phyloP scores from a whole-genome alignment of 2,888 invertebrate genomes.

The Nomada ferruginata region DNA sequence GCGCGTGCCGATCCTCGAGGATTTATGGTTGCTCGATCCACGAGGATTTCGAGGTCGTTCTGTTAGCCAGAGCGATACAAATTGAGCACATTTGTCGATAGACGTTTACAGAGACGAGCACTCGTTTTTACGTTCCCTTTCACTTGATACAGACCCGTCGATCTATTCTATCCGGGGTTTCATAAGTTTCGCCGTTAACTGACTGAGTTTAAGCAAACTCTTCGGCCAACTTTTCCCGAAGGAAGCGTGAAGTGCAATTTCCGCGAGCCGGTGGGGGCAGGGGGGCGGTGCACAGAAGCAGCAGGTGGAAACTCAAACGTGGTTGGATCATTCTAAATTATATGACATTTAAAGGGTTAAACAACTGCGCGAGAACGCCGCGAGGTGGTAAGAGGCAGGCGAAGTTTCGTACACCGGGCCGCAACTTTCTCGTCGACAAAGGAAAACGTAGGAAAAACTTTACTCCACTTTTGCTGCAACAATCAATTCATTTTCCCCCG shows the following conservation, averaged over 20 bases:
- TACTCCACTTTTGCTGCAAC: not conserved
- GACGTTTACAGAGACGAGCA: constrained; percentile 29
- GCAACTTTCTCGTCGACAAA: not conserved
- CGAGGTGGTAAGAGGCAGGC: not conserved
- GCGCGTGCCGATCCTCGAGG: constrained; percentile 57
- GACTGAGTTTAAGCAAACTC: not conserved
- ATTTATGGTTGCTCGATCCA: constrained; percentile 56
- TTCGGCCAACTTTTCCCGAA: not conserved
- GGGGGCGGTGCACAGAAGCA: not conserved
- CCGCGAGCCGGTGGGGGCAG: not conserved
- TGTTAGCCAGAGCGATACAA: constrained; percentile 25
- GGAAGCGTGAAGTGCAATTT: not conserved
- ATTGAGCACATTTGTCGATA: constrained; percentile 54
- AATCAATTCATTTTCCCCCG: not conserved
- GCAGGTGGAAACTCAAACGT: not conserved
- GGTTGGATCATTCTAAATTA: not conserved
- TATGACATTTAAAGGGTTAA: not conserved
- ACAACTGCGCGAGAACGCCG: not conserved
- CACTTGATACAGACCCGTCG: not conserved
- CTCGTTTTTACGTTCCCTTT: constrained; percentile 29
- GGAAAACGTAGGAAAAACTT: not conserved
- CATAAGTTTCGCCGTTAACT: not conserved
- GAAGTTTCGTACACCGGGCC: not conserved
- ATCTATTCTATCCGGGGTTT: not conserved
- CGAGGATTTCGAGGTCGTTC: constrained; percentile 44